Evolutionary conservation across 2,888 invertebrate species (phyloP).

Genomic region (Himalopsyche japonica): DNA sequence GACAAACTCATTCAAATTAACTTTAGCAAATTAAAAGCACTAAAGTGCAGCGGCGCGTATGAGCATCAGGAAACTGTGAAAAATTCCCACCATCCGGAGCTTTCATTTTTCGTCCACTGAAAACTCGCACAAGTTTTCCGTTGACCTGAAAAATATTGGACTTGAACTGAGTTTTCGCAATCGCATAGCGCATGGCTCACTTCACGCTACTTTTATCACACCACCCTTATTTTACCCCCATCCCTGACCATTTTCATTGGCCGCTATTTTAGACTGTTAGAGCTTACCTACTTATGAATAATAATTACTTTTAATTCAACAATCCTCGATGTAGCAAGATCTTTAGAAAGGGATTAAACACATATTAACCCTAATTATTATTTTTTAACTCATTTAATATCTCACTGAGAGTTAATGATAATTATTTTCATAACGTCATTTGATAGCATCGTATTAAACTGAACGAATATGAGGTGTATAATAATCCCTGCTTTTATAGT

Average conservation of each 20-base stretch:
- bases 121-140: neutral
- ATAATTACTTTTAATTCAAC: too few species aligned
- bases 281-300: neutral
- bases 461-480: too few species aligned
- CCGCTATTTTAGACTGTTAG: neutral
- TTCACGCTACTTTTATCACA: conserved; percentile 9
- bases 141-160: conserved; percentile 5
- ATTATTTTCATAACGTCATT: too few species aligned
- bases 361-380: too few species aligned
- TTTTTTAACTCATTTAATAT: too few species aligned
- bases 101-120: neutral
- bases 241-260: neutral
- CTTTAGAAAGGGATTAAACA: too few species aligned
- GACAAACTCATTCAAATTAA: neutral
- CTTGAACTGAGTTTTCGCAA: conserved; percentile 6
- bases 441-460: too few species aligned
- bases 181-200: conserved; percentile 12
- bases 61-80: neutral
- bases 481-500: too few species aligned
- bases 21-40: neutral
- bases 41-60: neutral
- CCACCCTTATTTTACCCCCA: neutral
- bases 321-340: too few species aligned
- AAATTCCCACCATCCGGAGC: neutral
- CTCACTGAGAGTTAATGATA: too few species aligned